Conservation (phyloP, 2,113 vertebrate genomes). For the Thermophis baileyi region DNA sequence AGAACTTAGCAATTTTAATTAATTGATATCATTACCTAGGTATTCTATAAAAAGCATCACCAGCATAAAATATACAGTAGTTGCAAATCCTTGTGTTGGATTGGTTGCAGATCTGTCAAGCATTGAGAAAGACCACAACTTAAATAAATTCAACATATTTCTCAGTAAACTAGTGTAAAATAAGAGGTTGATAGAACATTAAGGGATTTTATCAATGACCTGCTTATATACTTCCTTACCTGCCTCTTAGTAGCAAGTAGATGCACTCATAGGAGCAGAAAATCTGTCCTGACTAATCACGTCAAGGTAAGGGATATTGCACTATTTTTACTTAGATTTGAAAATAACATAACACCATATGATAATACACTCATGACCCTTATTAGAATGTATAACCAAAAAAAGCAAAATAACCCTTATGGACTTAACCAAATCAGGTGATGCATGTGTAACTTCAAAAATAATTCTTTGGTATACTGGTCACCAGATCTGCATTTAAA, state of each 20-base stretch:
- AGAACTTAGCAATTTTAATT: neutral
- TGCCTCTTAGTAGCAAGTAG: neutral
- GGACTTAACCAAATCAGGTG: neutral
- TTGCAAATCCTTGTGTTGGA: neutral
- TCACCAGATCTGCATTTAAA: neutral
- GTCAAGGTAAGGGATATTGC: neutral
- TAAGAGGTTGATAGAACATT: neutral
- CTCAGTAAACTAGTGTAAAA: neutral
- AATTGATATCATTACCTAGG: neutral
- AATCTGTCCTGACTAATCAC: neutral
- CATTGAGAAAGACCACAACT: constrained; percentile 4
- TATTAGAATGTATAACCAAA: neutral
- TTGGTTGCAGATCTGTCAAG: constrained; percentile 8
- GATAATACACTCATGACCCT: neutral
- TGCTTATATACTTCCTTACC: neutral
- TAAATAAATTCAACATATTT: constrained; percentile 15
- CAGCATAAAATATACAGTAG: neutral
- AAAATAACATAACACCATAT: neutral
- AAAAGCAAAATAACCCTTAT: neutral
- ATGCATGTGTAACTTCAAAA: neutral
- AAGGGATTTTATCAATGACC: neutral
- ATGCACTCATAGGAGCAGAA: neutral
- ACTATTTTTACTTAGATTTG: neutral
- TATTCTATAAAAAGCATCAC: neutral
- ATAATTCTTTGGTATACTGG: neutral